Base-by-base conservation (phyloP, 2,113 vertebrate species). In the Fukomys damarensis region DNA sequence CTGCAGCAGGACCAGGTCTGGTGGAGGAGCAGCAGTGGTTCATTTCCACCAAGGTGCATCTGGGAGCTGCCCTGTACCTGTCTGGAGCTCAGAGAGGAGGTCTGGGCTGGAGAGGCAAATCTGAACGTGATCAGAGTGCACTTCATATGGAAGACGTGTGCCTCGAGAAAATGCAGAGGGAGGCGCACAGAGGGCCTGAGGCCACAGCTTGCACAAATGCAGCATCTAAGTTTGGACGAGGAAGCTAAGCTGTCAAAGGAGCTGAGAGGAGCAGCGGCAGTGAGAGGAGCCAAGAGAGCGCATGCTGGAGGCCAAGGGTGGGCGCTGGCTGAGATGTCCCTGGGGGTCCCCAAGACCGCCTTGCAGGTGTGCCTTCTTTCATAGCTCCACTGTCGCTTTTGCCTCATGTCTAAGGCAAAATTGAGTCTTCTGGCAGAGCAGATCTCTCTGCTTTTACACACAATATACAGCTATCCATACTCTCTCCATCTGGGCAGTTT, bases 31-130 rank as follows among this genome's bases (percentile, higher is more conserved):
- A 77, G 52, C 52, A 9, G 16, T 35, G 58, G 26, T 17, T 89
- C 46, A 24, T 52, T 77, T 26, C 8, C 8, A 28, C 13, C 38
- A 43, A 32, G 10, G 49, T 80, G 30, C 14, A 20, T 32, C 41
- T 9, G 3, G 70, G 4, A 79, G 83, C 72, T 0, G 0, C 24
- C 26, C 5, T 0, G 0, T 4, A 76, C 30, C 43, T 49, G 13
- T 26, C 72, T 54, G 28, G 66, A 91, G 52, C 58, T 66, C 54
- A 26, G 7, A 65, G 46, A 63, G 32, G 38, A 52, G 0, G 0
- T 52, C 46, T 17, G 46, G 77, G 24, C 10, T 28, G 59, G 46
- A 77, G 70, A 76, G 30, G 24, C 30, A 5, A 19, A 22, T 52
- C 2, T 43, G 22, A 49, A 28, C 63, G 52, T 22, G 79, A 54